These are phyloP conservation scores for Gymnothorax reevesii DNA, from an alignment of 2,797 vertebrate species.

Conservation along the genomic window DNA sequence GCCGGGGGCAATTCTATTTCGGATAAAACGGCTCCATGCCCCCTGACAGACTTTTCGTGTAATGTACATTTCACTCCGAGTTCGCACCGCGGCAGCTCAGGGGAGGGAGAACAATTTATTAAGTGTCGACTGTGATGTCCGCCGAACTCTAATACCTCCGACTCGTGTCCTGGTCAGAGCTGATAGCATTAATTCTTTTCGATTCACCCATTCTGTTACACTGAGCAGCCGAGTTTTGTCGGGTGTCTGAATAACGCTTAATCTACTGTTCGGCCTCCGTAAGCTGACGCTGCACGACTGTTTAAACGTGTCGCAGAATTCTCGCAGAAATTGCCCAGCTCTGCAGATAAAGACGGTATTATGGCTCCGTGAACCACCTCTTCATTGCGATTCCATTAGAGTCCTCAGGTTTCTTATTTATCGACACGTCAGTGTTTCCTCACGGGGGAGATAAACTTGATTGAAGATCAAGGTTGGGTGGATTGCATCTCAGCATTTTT, in stretches of 20 bases:
- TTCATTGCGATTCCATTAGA: slow-evolving; percentile 17
- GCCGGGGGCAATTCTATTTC: neutral
- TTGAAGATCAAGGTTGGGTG: slow-evolving; percentile 12
- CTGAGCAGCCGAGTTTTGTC: slow-evolving; percentile 4
- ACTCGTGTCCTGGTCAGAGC: neutral
- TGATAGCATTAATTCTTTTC: slow-evolving; percentile 16
- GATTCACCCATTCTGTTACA: neutral
- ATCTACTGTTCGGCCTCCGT: slow-evolving; percentile 15
- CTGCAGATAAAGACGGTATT: slow-evolving; percentile 3
- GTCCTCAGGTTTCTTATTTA: neutral
- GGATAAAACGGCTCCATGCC: neutral
- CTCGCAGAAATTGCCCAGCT: neutral
- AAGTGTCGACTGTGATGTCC: slow-evolving; percentile 16
- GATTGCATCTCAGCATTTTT: neutral
- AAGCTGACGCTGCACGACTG: slow-evolving; percentile 7
- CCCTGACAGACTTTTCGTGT: neutral
- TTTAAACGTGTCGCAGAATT: slow-evolving; percentile 12
- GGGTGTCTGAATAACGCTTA: slow-evolving; percentile 14
- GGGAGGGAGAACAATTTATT: slow-evolving; percentile 17
- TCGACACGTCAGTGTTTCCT: neutral
- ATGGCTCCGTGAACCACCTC: neutral
- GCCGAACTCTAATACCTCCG: slow-evolving; percentile 10
- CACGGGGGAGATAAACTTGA: slow-evolving; percentile 7
- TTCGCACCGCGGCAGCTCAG: neutral
- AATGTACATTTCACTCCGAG: neutral